Conservation (phyloP, 1,140 invertebrate species). For the Campoletis sonorensis region DNA sequence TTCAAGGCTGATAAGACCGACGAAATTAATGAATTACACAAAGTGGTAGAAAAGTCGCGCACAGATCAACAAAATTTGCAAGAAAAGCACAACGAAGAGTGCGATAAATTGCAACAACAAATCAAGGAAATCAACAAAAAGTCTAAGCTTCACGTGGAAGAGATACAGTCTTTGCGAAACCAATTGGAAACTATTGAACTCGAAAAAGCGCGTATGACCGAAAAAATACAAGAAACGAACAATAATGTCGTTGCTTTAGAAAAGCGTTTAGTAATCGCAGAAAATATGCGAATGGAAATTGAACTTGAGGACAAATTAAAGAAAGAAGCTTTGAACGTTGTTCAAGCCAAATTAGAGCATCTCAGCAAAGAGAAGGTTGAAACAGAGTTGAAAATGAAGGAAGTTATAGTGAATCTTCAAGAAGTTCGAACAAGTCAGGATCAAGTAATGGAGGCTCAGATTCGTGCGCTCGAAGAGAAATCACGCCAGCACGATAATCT, state of each 20-base stretch:
- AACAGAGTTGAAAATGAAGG: conserved; percentile 64
- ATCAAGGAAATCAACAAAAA: not conserved
- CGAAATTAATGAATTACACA: conserved; percentile 7
- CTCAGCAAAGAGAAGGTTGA: conserved; percentile 58
- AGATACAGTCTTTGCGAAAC: not conserved
- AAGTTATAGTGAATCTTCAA: conserved; percentile 64
- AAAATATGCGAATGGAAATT: conserved; percentile 54
- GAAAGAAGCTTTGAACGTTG: conserved; percentile 56
- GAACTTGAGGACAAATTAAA: conserved; percentile 61
- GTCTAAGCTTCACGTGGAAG: not conserved
- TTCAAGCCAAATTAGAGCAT: conserved; percentile 60
- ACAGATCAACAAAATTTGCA: not conserved
- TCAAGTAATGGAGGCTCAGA: conserved; percentile 60
- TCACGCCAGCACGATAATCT: conserved; percentile 47
- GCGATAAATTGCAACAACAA: not conserved
- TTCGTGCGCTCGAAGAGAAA: conserved; percentile 62
- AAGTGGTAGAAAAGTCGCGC: not conserved
- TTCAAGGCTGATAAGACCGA: conserved; percentile 10
- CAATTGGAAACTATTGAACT: not conserved
- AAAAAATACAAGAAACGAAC: conserved; percentile 37
- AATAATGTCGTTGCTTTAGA: conserved; percentile 53
- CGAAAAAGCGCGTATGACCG: not conserved
- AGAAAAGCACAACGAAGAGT: not conserved
- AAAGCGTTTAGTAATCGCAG: conserved; percentile 48
- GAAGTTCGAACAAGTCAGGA: conserved; percentile 63